Conservation (phyloP, 2,797 vertebrate genomes). For the Dendrocincla fuliginosa region DNA sequence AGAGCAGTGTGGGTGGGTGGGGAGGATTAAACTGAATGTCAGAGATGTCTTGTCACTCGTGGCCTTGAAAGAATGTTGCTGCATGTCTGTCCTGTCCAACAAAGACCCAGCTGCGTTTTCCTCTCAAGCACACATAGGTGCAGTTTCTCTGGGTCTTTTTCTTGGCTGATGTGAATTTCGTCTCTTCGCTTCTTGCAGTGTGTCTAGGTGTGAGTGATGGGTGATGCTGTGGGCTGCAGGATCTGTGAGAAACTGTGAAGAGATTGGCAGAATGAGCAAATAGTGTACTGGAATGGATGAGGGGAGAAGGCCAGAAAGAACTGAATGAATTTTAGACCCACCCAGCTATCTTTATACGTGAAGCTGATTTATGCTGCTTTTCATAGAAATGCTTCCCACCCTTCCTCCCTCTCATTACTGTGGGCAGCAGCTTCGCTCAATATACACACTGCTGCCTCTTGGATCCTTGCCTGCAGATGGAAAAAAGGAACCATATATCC, state of each 20-base stretch:
- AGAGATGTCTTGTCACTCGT: conserved; percentile 8
- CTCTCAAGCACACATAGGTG: background rate
- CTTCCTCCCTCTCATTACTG: background rate
- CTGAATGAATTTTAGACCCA: background rate
- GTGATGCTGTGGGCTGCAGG: background rate
- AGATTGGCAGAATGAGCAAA: background rate
- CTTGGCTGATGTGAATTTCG: background rate
- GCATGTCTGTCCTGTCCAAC: background rate
- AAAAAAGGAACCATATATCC: background rate
- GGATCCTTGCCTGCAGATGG: background rate
- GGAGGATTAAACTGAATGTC: conserved; percentile 25
- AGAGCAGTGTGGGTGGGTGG: conserved; percentile 18
- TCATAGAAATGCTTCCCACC: background rate
- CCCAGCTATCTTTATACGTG: background rate
- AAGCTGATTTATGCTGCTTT: background rate
- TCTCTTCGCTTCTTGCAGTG: background rate
- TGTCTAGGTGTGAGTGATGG: background rate
- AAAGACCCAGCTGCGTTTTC: background rate
- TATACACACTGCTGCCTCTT: background rate
- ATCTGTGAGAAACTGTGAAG: background rate
- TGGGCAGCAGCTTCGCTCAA: background rate
- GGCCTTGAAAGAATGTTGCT: conserved; percentile 9
- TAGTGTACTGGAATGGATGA: background rate
- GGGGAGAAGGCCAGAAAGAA: background rate
- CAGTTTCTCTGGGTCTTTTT: background rate